Conservation (phyloP, 2,797 vertebrate species). For the Takifugu rubripes region DNA sequence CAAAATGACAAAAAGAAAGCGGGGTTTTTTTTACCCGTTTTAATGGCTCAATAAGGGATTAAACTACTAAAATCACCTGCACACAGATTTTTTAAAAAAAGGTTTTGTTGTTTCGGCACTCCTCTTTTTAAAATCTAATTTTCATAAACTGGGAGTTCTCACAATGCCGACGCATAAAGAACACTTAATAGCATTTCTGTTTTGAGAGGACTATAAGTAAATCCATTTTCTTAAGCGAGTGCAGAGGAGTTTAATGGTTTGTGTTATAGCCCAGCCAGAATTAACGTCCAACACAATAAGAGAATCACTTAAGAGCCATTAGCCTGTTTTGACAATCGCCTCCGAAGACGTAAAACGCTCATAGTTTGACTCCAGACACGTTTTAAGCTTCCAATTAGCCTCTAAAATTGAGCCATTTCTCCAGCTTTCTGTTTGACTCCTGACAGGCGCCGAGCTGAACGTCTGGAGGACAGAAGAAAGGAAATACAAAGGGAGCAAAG, state of each 20-base stretch:
- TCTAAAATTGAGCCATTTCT: neutral
- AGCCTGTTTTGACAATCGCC: conserved; percentile 25
- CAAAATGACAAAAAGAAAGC: neutral
- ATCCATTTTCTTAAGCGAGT: conserved; percentile 4
- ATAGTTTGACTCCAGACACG: neutral
- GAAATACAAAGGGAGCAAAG: conserved; percentile 5
- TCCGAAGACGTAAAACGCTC: conserved; percentile 11
- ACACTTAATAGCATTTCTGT: neutral
- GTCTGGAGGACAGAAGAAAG: neutral
- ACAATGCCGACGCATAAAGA: neutral
- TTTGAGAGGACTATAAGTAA: conserved; percentile 8
- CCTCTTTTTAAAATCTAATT: too few relatives aligned
- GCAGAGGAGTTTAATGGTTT: conserved; percentile 6
- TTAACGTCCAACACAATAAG: conserved; percentile 20
- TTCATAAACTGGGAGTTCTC: too few relatives aligned
- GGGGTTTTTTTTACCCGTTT: neutral
- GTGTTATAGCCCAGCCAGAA: conserved; percentile 6
- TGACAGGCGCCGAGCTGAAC: neutral
- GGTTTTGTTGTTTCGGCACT: too few relatives aligned
- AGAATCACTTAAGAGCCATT: conserved; percentile 13
- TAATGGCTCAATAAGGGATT: too few relatives aligned
- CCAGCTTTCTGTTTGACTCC: neutral
- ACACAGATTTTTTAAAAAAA: too few relatives aligned
- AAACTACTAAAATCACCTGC: too few relatives aligned
- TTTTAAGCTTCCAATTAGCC: conserved; percentile 15